phyloP scores from a whole-genome alignment of 2,888 invertebrate genomes.

The Hedya salicella region DNA sequence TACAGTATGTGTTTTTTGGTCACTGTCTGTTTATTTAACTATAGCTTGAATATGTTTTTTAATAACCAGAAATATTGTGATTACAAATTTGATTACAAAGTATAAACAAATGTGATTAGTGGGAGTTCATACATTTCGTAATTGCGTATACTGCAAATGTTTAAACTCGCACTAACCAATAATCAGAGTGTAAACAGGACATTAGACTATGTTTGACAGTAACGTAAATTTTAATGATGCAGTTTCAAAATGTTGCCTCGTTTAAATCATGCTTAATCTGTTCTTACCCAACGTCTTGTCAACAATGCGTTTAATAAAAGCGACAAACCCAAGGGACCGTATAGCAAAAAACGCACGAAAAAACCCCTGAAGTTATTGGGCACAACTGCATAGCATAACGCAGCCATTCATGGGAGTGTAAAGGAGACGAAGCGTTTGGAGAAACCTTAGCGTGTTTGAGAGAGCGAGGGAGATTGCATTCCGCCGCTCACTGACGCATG shows the following conservation, averaged over 20 bases:
- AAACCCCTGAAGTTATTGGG: constrained; percentile 60
- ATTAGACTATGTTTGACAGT: background rate
- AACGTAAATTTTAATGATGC: constrained; percentile 16
- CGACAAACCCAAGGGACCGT: constrained; percentile 50
- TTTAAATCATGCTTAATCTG: constrained; percentile 23
- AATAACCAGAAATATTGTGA: no score
- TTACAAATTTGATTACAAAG: no score
- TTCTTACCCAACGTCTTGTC: constrained; percentile 34
- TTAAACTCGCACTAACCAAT: no score
- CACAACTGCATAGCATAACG: constrained; percentile 67
- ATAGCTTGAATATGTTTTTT: no score
- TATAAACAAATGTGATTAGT: no score
- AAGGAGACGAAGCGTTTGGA: constrained; percentile 67
- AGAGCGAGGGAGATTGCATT: constrained; percentile 83
- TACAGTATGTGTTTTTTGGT: no score
- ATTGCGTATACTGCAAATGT: no score
- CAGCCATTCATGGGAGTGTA: constrained; percentile 76
- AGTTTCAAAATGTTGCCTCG: constrained; percentile 6
- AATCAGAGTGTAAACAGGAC: no score
- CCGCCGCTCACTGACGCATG: constrained; percentile 60
- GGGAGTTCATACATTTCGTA: no score
- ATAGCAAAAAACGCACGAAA: constrained; percentile 59
- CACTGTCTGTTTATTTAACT: no score
- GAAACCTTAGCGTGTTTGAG: constrained; percentile 69
- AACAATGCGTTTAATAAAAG: constrained; percentile 44